A percentile compares a stretch with the other conserved stretches of the same genome.
phyloP scores from a whole-genome alignment of 2,888 invertebrate species.

The Xestobium rufovillosum region DNA sequence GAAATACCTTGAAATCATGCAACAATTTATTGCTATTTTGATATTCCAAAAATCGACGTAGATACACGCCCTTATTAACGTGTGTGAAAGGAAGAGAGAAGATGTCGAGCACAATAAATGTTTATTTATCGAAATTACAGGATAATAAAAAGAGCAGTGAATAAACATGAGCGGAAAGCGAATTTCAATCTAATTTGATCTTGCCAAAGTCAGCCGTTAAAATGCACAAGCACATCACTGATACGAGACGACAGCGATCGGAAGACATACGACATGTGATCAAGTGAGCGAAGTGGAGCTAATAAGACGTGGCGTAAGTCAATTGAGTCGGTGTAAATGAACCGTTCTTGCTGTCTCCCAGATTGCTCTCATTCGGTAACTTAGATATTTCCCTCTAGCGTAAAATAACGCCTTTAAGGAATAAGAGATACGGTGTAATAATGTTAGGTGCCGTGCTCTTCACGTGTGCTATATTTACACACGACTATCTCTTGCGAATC shows the following conservation, averaged over 20 bases:
- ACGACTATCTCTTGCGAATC: no score
- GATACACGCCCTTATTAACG: no score
- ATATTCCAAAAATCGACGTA: no score
- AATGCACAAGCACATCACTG: slow-evolving; percentile 15
- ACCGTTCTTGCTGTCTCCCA: slow-evolving; percentile 36
- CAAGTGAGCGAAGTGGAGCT: slow-evolving; percentile 35
- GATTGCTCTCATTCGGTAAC: slow-evolving; percentile 32
- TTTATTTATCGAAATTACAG: no score
- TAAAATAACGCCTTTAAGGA: slow-evolving; percentile 24
- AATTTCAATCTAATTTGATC: slow-evolving; percentile 1
- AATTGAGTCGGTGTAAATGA: slow-evolving; percentile 41
- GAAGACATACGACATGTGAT: slow-evolving; percentile 38
- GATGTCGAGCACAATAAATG: no score
- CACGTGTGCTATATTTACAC: slow-evolving; percentile 19
- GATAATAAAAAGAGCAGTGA: no score
- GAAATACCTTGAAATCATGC: no score
- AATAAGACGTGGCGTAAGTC: slow-evolving; percentile 40
- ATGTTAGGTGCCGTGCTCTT: slow-evolving; percentile 20
- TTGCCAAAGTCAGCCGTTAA: slow-evolving; percentile 2
- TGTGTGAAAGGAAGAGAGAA: no score
- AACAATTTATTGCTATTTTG: no score
- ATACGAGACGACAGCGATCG: slow-evolving; percentile 23
- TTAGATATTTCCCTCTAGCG: slow-evolving; percentile 22
- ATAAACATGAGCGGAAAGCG: no score
- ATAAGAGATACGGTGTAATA: slow-evolving; percentile 22